These are phyloP conservation scores for Rhabdomys pumilio DNA, from an alignment of 2,797 vertebrate species.

Conservation along the genomic window DNA sequence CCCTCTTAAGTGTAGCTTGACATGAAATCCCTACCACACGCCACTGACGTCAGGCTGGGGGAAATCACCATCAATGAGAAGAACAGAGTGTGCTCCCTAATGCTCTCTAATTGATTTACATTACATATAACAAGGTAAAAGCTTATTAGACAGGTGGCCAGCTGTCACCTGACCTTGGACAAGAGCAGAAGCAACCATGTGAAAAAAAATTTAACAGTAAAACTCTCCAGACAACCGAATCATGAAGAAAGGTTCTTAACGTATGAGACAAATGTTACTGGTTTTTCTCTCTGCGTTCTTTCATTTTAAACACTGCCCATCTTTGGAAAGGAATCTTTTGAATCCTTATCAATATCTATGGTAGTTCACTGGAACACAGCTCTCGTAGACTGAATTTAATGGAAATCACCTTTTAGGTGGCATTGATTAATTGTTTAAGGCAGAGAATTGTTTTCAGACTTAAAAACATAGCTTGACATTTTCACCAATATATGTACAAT, in stretches of 20 bases:
- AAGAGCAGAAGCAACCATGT: conserved; percentile 3
- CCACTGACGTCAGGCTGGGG: neutral
- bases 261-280: conserved; percentile 14
- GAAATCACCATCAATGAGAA: neutral
- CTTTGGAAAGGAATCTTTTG: conserved; percentile 29
- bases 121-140: neutral
- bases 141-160: neutral
- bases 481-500: conserved; percentile 27
- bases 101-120: neutral
- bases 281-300: neutral
- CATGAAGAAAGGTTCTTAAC: neutral
- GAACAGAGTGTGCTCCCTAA: neutral
- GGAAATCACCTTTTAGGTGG: conserved; percentile 54
- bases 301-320: neutral
- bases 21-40: neutral
- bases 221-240: neutral
- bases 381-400: conserved; percentile 74
- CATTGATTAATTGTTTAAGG: conserved; percentile 78
- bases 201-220: neutral
- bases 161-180: neutral
- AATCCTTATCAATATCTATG: neutral
- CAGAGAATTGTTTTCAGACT: conserved; percentile 66
- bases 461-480: conserved; percentile 54
- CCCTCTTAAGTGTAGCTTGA: neutral
- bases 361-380: conserved; percentile 58